Evolutionary conservation across 2,113 vertebrate genomes (phyloP).

Genomic region (Rhegmatorhina hoffmannsi): DNA sequence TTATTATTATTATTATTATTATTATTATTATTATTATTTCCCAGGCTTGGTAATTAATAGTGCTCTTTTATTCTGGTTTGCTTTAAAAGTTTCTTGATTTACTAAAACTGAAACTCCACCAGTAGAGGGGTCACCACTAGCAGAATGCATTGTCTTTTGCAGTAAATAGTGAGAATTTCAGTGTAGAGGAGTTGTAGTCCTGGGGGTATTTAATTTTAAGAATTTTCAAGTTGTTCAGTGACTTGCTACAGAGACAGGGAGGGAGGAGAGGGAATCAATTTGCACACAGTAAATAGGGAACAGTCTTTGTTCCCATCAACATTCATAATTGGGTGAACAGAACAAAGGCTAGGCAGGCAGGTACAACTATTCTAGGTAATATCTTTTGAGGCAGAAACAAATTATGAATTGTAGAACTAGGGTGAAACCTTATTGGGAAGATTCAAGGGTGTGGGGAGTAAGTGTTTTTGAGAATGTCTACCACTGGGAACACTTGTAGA

Average conservation of each 20-base stretch:
- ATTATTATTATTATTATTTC: no score
- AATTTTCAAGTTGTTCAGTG: slow-evolving; percentile 15
- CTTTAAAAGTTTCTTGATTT: not conserved
- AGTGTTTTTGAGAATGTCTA: not conserved
- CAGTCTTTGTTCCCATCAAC: slow-evolving; percentile 18
- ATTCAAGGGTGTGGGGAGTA: not conserved
- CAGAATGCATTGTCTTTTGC: not conserved
- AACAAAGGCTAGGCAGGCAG: not conserved
- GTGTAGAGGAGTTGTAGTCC: not conserved
- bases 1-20: no score
- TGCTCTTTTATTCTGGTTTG: not conserved
- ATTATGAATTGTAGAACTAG: not conserved
- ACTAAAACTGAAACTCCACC: not conserved
- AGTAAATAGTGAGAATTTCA: not conserved
- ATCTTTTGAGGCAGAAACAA: not conserved
- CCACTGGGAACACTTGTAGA: not conserved
- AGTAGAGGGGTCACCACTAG: not conserved
- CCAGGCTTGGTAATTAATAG: not conserved
- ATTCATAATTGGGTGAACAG: slow-evolving; percentile 2
- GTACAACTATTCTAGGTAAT: not conserved
- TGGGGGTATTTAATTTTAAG: not conserved
- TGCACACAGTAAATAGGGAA: not conserved
- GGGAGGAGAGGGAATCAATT: slow-evolving; percentile 13
- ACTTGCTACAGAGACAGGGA: not conserved
- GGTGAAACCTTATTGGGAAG: not conserved